phyloP scores from a whole-genome alignment of 23 tunicate species.

The Trididemnum nubilum region DNA sequence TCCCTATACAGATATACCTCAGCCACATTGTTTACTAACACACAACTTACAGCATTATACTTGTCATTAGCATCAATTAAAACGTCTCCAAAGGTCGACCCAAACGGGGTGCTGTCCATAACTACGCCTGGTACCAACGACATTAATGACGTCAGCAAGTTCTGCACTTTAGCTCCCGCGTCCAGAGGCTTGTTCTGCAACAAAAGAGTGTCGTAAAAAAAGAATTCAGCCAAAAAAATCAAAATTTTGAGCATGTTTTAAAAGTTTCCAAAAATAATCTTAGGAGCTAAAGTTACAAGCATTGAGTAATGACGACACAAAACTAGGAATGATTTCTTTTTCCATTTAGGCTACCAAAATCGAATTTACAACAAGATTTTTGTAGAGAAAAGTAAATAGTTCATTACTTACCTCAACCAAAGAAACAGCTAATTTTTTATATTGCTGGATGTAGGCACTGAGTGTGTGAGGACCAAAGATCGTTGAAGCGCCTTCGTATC shows the following conservation, averaged over 20 bases:
- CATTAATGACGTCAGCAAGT: conserved; percentile 25
- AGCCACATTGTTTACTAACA: no score
- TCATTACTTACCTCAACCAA: conserved; percentile 33
- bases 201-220: no score
- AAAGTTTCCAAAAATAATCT: no score
- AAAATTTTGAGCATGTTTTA: no score
- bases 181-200: conserved; percentile 1
- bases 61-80: conserved; percentile 38
- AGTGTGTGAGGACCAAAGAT: conserved; percentile 88
- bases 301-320: no score
- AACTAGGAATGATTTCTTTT: no score
- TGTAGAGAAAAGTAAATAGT: no score
- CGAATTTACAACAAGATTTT: no score
- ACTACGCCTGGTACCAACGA: conserved; percentile 47
- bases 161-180: conserved; percentile 7
- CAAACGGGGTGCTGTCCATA: conserved; percentile 33
- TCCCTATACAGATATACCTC: no score
- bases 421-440: conserved; percentile 37
- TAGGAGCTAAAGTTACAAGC: no score
- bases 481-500: conserved; percentile 94
- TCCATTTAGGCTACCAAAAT: no score
- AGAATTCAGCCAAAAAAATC: not conserved
- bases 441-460: conserved; percentile 81
- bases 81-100: conserved; percentile 44
- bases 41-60: conserved; percentile 40